Evolutionary conservation across 2,113 vertebrate species (phyloP), one percentile per base, ranked within the genome.

Genomic region (Barbus barbus): DNA sequence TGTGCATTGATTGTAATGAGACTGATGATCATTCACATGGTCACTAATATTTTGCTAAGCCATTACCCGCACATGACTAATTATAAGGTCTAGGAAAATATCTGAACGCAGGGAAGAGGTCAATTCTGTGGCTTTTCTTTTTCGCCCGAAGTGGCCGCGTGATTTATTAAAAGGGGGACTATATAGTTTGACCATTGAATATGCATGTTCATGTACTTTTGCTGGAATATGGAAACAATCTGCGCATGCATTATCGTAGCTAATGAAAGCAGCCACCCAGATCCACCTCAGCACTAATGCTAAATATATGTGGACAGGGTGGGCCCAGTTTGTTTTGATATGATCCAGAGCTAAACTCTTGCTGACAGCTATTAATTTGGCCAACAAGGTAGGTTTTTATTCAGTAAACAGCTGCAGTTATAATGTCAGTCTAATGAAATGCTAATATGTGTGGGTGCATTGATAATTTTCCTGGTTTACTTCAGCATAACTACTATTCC

Each of bases 1-100:
- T 71, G 53, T 69, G 33, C 60, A 76, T 81, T 69, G 33, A 84
- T 77, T 46, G 26, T 65, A 80, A 82, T 22, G 71, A 81, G 81
- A 36, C 89, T 87, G 83, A 78, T 11, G 81, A 56, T 74, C 71
- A 78, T 82, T 83, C 82, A 58, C 88, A 77, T 5, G 88, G 90
- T 84, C 87, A 13, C 28, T 31, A 67, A 67, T 87, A 81, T 89
- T 85, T 84, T 81, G 13, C 78, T 72, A 78, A 58, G 84, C 85
- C 87, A 86, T 87, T 90, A 88, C 88, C 84, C 83, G 87, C 89
- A 87, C 85, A 89, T 89, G 89, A 89, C 91, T 86, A 89, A 91
- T 85, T 84, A 78, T 38, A 83, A 87, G 89, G 84, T 82, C 86
- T 90, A 78, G 90, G 89, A 85, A 89, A 93, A 92, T 88, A 85